Percentiles rank a stretch among this genome's conserved stretches.
phyloP scores from a whole-genome alignment of 1,140 invertebrate species.

The Patella vulgata region DNA sequence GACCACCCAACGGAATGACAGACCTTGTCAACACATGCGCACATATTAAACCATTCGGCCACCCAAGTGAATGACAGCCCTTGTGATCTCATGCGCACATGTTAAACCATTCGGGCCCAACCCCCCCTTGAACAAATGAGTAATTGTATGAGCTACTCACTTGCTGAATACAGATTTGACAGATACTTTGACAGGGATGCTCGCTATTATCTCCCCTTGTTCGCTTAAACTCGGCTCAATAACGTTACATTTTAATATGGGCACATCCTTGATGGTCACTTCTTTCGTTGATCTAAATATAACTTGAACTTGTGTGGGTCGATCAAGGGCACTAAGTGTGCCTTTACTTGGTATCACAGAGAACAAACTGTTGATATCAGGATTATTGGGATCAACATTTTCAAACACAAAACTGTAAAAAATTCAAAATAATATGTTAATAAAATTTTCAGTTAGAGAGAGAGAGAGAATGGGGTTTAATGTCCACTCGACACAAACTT shows the following conservation, averaged over 20 bases:
- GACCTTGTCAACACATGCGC: no score
- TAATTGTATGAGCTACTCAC: no score
- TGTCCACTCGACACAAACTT: no score
- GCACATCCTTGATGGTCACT: slow-evolving; percentile 59
- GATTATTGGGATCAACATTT: slow-evolving; percentile 46
- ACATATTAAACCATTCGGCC: no score
- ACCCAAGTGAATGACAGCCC: no score
- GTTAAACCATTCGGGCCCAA: no score
- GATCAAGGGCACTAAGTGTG: slow-evolving; percentile 54
- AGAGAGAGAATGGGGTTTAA: no score
- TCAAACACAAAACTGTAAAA: slow-evolving; percentile 60
- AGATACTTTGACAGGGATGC: slow-evolving; percentile 66
- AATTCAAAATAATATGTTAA: no score
- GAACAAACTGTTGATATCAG: slow-evolving; percentile 56
- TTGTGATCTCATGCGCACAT: no score
- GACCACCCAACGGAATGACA: no score
- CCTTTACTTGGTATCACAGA: slow-evolving; percentile 57
- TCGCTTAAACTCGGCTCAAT: slow-evolving; percentile 64
- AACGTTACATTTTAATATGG: slow-evolving; percentile 64
- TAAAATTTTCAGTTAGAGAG: no score
- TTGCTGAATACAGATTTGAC: slow-evolving; percentile 65
- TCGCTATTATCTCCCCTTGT: slow-evolving; percentile 63
- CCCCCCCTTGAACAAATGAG: no score
- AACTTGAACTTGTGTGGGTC: slow-evolving; percentile 60
- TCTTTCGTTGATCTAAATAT: slow-evolving; percentile 62